Base-by-base conservation (phyloP, 2,888 invertebrate species). In the Drepanosiphum platanoidis region DNA sequence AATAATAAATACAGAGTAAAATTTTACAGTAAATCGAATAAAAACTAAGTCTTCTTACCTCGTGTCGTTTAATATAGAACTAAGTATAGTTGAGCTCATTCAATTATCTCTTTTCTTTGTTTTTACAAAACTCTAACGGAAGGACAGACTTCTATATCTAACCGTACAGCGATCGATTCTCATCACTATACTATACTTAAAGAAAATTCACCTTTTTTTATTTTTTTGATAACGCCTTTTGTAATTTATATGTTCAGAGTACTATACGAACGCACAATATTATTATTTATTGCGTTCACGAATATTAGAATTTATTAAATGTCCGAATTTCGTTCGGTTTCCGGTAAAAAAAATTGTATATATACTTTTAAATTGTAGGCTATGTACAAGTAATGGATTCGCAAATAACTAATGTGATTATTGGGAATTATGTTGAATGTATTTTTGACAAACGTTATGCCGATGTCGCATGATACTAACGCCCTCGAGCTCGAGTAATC, bases 271-370 rank as follows among this genome's bases (percentile, higher is more conserved):
- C 42, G 32, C 66, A 42, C 66, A 32, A n/a, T 66, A 8, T 79
- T 46, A 68, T 79, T 68, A 79, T 68, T 68, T 18, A 27, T 34
- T 3, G n/a, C n/a, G 68, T 11, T 68, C 34, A 68, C 7, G 9
- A n/a, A 52, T 34, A 52, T 79, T 34, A 68, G 5, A 52, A 79
- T 79, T 66, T 66, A 68, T 79, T 46, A 34, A 74, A 46, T 66
- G 46, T 79, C 15, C 0, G 0, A 30, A 32, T 78, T 66, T 46
- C n/a, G 34, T 79, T 18, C 2, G 27, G 42, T 79, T 34, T 79
- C 27, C 34, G 30, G 34, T 32, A 32, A 0, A 15, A 66, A 32
- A 32, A 42, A 64, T n/a, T n/a, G n/a, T 32, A 30, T 39, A 30
- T 11, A 39, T 30, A 30, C 1, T 64, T 77, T 61, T n/a, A 27